These are phyloP conservation scores for Phyllostomus hastatus DNA, from an alignment of 2,113 vertebrate genomes.

Conservation along the genomic window DNA sequence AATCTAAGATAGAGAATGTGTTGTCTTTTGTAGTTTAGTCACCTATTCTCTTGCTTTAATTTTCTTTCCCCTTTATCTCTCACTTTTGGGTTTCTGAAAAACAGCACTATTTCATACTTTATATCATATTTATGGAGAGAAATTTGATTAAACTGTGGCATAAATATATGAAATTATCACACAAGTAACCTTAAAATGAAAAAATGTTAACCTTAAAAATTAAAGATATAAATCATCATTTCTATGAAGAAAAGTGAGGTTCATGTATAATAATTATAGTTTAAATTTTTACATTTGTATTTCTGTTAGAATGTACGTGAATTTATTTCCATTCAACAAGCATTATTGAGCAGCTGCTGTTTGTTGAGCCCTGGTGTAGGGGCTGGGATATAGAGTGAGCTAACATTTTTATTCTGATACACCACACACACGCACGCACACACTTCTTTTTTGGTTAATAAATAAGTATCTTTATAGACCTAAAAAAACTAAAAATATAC, in stretches of 20 bases:
- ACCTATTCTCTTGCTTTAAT: background rate
- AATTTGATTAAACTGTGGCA: background rate
- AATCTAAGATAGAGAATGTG: background rate
- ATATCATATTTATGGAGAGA: background rate
- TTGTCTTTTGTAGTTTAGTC: background rate
- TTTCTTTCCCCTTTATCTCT: background rate
- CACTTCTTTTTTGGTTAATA: background rate
- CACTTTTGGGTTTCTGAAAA: slow-evolving; percentile 6
- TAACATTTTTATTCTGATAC: background rate
- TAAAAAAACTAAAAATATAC: background rate
- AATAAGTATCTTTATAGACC: background rate
- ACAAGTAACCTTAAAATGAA: background rate
- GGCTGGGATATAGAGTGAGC: background rate
- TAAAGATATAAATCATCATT: background rate
- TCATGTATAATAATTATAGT: background rate
- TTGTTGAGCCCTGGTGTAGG: background rate
- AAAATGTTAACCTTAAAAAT: background rate
- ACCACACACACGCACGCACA: too few species aligned
- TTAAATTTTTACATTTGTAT: slow-evolving; percentile 2
- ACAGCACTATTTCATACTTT: background rate
- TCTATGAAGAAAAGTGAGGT: background rate
- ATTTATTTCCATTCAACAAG: background rate
- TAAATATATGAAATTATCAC: background rate
- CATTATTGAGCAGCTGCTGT: background rate
- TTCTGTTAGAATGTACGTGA: background rate